Evolutionary conservation across 2,888 invertebrate genomes (phyloP), one percentile per base, ranked within the genome.

Genomic region (Ennomos quercinarius): DNA sequence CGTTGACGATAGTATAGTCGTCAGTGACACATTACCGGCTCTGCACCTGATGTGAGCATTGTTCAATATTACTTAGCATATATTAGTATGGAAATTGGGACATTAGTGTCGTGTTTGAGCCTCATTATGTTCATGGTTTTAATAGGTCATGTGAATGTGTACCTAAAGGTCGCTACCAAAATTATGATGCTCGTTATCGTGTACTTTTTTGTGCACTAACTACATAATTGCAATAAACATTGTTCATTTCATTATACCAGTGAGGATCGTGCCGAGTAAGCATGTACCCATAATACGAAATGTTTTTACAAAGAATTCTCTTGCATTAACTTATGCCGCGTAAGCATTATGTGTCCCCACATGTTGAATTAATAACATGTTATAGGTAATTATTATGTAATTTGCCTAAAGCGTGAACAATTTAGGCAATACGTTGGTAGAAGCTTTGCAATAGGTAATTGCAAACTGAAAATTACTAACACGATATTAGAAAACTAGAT

Each of bases 1-100:
- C n/a, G 48, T 35, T 46, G 57, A 42, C 34, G 41, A 58, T 58
- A 43, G 60, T 54, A 56, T 54, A 56, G 42, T 46, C 50, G 74
- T 73, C 78, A 71, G 63, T 77, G 76, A 77, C 63, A 70, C 66
- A 76, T 78, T 73, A 71, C 72, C 47, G 35, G 57, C 60, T 51
- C 57, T 63, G 61, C 65, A 67, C 60, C 61, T 66, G 63, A 61
- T 59, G 58, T 55, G 52, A 44, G 55, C 61, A 63, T 61, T 64
- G 66, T 70, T 63, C 62, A 59, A 63, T 68, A 63, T 61, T 63
- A 66, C 63, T 63, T 64, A 63, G 56, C 64, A 66, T 66, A 68
- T 57, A 66, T 64, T 64, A 64, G 63, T 51, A 68, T 63, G 46
- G 38, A 57, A 68, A 62, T 55, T 67, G 71, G 69, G 58, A 60